These are phyloP conservation scores for Drosophila siamana DNA, from an alignment of 2,888 invertebrate genomes.

Conservation along the genomic window DNA sequence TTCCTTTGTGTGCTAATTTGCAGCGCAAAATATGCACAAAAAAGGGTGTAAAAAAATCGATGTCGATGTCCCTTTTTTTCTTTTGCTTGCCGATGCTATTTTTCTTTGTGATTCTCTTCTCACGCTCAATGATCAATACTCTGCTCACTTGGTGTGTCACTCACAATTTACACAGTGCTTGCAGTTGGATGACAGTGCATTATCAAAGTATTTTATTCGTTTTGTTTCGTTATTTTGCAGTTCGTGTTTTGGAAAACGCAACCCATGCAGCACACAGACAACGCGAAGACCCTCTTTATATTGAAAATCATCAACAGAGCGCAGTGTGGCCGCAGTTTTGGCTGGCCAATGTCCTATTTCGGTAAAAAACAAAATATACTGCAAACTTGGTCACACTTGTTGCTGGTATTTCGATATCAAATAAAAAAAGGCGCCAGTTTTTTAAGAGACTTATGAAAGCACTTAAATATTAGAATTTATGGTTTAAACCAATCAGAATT, in stretches of 20 bases:
- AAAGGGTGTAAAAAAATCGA: conserved; percentile 77
- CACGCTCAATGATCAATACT: neutral
- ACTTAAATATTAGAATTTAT: no score
- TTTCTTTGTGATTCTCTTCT: no score
- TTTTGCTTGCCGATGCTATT: conserved; percentile 7
- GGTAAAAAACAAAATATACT: no score
- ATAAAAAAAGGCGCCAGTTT: neutral
- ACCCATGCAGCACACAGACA: conserved; percentile 43
- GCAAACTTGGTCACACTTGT: no score
- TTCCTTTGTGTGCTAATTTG: conserved; percentile 60
- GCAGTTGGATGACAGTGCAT: conserved; percentile 24
- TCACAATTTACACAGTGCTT: conserved; percentile 24
- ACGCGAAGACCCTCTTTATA: conserved; percentile 53
- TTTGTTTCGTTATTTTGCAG: conserved; percentile 29
- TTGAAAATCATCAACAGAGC: conserved; percentile 69
- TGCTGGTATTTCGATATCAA: neutral
- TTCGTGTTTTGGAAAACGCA: conserved; percentile 51
- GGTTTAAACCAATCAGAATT: no score
- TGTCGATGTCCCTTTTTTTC: conserved; percentile 71
- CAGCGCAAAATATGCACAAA: conserved; percentile 47
- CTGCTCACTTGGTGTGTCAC: neutral
- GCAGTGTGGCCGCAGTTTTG: conserved; percentile 7
- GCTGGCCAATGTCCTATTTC: neutral
- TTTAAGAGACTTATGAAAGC: neutral
- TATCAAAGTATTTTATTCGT: conserved; percentile 33